Evolutionary conservation across 2,888 invertebrate genomes (phyloP).

Genomic region (Cephus nigrinus): DNA sequence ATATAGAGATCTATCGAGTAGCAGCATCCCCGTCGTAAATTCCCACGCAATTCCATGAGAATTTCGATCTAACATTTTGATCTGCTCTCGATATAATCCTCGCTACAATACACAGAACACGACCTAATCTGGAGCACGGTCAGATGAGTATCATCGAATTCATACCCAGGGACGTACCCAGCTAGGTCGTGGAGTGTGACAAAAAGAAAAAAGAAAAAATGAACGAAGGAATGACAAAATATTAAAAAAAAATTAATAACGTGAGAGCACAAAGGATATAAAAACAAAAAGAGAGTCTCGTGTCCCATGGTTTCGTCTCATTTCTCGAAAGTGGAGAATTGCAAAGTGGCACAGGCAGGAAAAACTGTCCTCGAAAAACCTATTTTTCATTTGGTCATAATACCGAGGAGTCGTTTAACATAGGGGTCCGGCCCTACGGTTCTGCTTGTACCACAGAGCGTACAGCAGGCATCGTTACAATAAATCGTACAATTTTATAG

Average conservation of each 20-base stretch:
- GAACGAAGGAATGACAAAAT: not conserved
- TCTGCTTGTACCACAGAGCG: conserved; percentile 27
- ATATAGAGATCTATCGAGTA: not conserved
- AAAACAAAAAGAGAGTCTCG: conserved; percentile 36
- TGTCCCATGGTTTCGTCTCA: conserved; percentile 34
- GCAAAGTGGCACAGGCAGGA: conserved; percentile 24
- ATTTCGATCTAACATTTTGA: not conserved
- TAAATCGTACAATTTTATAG: conserved; percentile 33
- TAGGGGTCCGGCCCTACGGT: conserved; percentile 20
- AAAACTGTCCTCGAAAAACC: conserved; percentile 8
- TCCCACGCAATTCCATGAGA: not conserved
- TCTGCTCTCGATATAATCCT: not conserved
- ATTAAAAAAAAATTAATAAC: not conserved
- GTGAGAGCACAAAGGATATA: not conserved
- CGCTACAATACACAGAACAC: not conserved
- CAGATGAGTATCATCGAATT: not conserved
- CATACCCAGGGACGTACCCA: not conserved
- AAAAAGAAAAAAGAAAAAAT: not conserved
- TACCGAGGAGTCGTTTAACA: not conserved
- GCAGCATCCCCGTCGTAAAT: not conserved
- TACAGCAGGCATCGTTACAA: conserved; percentile 35
- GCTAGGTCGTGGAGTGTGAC: not conserved
- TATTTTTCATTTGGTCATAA: conserved; percentile 6
- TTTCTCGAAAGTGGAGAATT: conserved; percentile 39
- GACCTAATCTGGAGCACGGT: not conserved